Conservation (phyloP, 35 echinoderm and acorn worm genomes). For the Heliocidaris erythrogramma region DNA sequence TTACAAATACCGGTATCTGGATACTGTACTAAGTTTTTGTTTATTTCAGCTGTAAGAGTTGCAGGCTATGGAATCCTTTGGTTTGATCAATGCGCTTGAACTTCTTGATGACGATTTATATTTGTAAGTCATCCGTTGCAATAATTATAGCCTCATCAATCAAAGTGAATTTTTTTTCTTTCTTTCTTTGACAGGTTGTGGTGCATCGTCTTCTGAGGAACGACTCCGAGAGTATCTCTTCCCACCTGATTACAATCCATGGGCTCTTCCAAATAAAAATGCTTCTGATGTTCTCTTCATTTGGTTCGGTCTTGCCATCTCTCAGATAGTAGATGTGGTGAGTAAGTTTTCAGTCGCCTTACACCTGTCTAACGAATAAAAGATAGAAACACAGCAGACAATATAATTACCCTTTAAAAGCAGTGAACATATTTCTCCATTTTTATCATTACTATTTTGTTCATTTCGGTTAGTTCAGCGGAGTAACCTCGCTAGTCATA, state of each 20-base stretch:
- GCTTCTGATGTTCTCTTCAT: conserved; percentile 52
- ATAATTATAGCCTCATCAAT: background rate
- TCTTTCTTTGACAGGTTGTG: conserved; percentile 15
- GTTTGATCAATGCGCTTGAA: too few relatives aligned
- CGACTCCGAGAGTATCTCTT: conserved; percentile 55
- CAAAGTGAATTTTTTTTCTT: background rate
- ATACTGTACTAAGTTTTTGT: too few relatives aligned
- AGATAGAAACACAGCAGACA: too few relatives aligned
- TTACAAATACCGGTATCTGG: too few relatives aligned
- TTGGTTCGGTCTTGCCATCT: conserved; percentile 62
- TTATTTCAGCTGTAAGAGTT: too few relatives aligned
- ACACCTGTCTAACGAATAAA: too few relatives aligned
- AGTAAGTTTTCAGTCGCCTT: background rate
- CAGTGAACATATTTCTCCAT: too few relatives aligned
- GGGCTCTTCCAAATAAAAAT: conserved; percentile 50
- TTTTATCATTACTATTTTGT: too few relatives aligned
- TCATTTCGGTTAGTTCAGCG: too few relatives aligned
- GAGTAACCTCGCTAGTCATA: too few relatives aligned
- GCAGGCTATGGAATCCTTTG: too few relatives aligned
- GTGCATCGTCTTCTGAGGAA: conserved; percentile 46
- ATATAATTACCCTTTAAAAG: too few relatives aligned
- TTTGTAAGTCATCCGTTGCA: background rate
- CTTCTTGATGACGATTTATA: background rate
- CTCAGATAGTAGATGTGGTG: conserved; percentile 71
- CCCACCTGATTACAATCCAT: conserved; percentile 35